A percentile compares a stretch with the other conserved stretches of the same genome.
phyloP scores from a whole-genome alignment of 1,140 invertebrate species.

The Brachionus manjavacas region DNA sequence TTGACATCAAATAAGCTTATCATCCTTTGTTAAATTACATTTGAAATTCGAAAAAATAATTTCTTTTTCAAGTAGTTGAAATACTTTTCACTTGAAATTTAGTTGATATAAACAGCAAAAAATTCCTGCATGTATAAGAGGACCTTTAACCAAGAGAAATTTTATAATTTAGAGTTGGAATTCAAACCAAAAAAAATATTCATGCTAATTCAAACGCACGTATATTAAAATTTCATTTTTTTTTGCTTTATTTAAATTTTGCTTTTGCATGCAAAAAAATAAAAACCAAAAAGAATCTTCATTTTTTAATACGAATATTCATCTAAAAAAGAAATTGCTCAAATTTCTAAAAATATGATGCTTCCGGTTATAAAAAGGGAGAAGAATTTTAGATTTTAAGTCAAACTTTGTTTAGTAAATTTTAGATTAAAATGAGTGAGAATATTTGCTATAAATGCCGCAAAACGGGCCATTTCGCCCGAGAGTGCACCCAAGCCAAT shows the following conservation, averaged over 20 bases:
- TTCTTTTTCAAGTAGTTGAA: not conserved
- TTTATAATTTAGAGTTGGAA: not conserved
- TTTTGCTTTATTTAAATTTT: not conserved
- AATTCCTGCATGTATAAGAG: not conserved
- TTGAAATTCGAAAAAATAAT: not conserved
- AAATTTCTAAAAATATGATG: not conserved
- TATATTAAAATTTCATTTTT: not conserved
- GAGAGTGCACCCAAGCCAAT: constrained; percentile 65
- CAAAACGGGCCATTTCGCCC: constrained; percentile 81
- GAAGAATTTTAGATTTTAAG: not conserved
- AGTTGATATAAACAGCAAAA: not conserved
- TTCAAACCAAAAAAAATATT: not conserved
- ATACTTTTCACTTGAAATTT: not conserved
- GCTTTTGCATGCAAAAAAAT: not conserved
- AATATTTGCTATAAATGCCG: constrained; percentile 83
- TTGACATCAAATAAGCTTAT: not conserved
- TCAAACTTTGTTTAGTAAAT: not conserved
- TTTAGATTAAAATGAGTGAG: constrained; percentile 41
- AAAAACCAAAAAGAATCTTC: not conserved
- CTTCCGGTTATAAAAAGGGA: not conserved
- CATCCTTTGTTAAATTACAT: not conserved
- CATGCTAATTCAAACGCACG: not conserved
- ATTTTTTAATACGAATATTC: not conserved
- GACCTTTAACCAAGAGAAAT: not conserved
- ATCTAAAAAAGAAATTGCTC: not conserved